Percentiles rank a stretch among this genome's conserved stretches.
Evolutionary conservation across 2,113 vertebrate species (phyloP).

Genomic region (Siniperca chuatsi): DNA sequence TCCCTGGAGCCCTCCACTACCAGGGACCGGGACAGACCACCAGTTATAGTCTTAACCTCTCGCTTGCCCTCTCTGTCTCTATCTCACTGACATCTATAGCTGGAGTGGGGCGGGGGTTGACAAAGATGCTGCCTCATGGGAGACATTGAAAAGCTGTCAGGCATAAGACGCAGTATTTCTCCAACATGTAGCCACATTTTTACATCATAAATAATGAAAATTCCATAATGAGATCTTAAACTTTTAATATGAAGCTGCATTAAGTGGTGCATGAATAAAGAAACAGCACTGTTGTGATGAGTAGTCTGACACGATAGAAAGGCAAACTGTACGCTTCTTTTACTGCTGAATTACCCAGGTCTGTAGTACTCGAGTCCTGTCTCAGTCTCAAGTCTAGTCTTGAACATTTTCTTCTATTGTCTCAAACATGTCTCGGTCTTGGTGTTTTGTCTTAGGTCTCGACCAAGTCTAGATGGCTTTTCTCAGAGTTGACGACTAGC

Average conservation of each 20-base stretch:
- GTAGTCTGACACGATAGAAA: not conserved
- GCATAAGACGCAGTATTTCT: not conserved
- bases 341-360: not conserved
- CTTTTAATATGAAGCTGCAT: not conserved
- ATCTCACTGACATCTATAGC: slow-evolving; percentile 50
- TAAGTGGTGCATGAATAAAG: not conserved
- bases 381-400: too few species aligned
- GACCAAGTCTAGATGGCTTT: not conserved
- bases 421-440: not conserved
- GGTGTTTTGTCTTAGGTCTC: too few species aligned
- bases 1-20: slow-evolving; percentile 75
- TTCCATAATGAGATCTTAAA: not conserved
- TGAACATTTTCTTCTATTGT: not conserved
- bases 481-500: not conserved
- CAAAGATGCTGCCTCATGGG: slow-evolving; percentile 39
- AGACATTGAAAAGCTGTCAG: slow-evolving; percentile 19
- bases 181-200: not conserved
- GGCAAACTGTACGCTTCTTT: not conserved
- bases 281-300: not conserved
- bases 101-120: not conserved
- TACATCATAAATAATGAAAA: slow-evolving; percentile 17
- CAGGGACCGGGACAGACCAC: slow-evolving; percentile 81
- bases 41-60: slow-evolving; percentile 83
- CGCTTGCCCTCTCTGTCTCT: slow-evolving; percentile 40
- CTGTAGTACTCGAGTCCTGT: not conserved